phyloP scores from a whole-genome alignment of 1,140 invertebrate genomes.

The Drosophila nasuta region DNA sequence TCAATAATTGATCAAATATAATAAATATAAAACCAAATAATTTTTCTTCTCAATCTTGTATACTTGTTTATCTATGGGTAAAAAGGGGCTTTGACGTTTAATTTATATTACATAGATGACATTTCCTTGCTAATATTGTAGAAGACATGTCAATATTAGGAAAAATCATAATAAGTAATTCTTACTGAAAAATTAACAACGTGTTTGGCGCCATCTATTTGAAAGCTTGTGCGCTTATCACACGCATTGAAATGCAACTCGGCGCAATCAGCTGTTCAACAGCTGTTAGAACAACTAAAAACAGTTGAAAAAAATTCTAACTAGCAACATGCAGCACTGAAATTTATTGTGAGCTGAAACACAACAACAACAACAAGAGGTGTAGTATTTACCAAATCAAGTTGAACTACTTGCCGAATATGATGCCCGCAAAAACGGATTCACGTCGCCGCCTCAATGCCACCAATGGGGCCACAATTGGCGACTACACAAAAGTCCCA shows the following conservation, averaged over 20 bases:
- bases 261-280: slow-evolving; percentile 26
- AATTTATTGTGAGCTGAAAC: not conserved
- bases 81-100: too few species aligned
- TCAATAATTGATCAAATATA: too few species aligned
- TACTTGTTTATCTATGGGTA: too few species aligned
- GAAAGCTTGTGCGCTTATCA: not conserved
- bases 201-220: slow-evolving; percentile 4
- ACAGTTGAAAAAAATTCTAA: not conserved
- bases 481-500: slow-evolving; percentile 40
- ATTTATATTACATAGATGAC: too few species aligned
- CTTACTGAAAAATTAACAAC: not conserved
- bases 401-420: slow-evolving; percentile 36
- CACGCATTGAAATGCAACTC: slow-evolving; percentile 10
- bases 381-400: slow-evolving; percentile 20
- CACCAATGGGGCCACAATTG: not conserved
- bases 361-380: too few species aligned
- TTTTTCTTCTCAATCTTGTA: too few species aligned
- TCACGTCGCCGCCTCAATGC: slow-evolving; percentile 63
- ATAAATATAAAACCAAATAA: too few species aligned
- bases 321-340: not conserved
- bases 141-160: too few species aligned
- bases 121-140: too few species aligned
- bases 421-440: slow-evolving; percentile 61
- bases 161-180: too few species aligned
- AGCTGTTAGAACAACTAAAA: slow-evolving; percentile 7